Percentiles rank a stretch among this genome's conserved stretches.
Evolutionary conservation across 2,797 vertebrate species (phyloP).

Genomic region (Lates japonicus): DNA sequence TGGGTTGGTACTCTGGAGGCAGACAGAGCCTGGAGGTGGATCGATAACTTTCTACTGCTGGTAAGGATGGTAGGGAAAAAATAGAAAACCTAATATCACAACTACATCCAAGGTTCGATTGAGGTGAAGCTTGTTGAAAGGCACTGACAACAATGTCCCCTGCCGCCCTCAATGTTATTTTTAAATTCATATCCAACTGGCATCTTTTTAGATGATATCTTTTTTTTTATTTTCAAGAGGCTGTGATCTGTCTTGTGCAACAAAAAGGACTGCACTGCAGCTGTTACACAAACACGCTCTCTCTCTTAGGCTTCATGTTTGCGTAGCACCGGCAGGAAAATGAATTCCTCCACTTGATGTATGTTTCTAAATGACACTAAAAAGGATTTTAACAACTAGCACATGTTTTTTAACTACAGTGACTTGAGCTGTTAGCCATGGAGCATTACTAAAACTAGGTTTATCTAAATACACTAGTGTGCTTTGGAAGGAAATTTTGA

Average conservation of each 20-base stretch:
- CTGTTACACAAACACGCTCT: no score
- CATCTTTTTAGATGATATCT: no score
- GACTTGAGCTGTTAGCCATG: neutral
- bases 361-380: neutral
- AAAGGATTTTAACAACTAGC: neutral
- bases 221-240: no score
- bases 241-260: neutral
- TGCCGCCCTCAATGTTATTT: no score
- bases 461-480: neutral
- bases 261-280: no score
- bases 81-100: neutral
- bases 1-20: conserved; percentile 85
- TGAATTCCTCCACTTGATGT: neutral
- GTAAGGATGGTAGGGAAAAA: conserved; percentile 53
- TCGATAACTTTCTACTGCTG: conserved; percentile 83
- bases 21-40: conserved; percentile 82
- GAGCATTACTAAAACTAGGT: neutral
- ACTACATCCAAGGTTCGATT: neutral
- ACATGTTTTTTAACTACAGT: neutral
- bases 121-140: no score
- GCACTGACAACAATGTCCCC: no score
- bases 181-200: no score
- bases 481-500: neutral
- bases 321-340: neutral
- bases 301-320: conserved; percentile 5